Evolutionary conservation across 2,113 vertebrate genomes (phyloP).

Genomic region (Rousettus leschenaultii): DNA sequence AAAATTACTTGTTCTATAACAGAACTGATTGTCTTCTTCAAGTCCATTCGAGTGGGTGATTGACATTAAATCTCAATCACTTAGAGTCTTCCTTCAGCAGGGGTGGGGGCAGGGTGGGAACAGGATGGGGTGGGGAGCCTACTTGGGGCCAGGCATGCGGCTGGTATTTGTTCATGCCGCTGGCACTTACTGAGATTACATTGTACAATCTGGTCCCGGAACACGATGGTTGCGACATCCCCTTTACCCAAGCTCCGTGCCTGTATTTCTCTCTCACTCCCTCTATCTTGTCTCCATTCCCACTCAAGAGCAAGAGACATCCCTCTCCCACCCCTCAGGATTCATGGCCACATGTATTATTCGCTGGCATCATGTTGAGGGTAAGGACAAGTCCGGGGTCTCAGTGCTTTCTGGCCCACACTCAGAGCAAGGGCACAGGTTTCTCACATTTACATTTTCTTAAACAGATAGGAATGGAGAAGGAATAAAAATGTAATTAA

Average conservation of each 20-base stretch:
- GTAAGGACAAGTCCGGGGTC: not conserved
- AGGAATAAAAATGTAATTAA: not conserved
- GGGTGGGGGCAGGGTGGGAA: no score
- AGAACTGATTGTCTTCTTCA: not conserved
- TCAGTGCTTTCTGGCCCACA: no score
- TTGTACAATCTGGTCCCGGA: not conserved
- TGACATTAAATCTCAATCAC: not conserved
- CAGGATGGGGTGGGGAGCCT: not conserved
- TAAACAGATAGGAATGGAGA: not conserved
- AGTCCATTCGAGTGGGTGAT: not conserved
- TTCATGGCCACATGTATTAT: no score
- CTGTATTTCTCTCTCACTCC: not conserved
- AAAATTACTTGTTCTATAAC: not conserved
- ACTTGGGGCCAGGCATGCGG: not conserved
- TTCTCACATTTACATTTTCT: not conserved
- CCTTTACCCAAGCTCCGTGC: not conserved
- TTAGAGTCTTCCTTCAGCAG: not conserved
- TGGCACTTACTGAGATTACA: not conserved
- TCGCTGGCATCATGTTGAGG: not conserved
- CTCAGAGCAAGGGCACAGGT: not conserved
- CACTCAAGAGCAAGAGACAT: not conserved
- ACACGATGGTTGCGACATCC: not conserved
- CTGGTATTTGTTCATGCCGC: not conserved
- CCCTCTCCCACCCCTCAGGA: not conserved
- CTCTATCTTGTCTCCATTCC: not conserved